Evolutionary conservation across 1,140 invertebrate species (phyloP).

Genomic region (Globodera ellingtonae): DNA sequence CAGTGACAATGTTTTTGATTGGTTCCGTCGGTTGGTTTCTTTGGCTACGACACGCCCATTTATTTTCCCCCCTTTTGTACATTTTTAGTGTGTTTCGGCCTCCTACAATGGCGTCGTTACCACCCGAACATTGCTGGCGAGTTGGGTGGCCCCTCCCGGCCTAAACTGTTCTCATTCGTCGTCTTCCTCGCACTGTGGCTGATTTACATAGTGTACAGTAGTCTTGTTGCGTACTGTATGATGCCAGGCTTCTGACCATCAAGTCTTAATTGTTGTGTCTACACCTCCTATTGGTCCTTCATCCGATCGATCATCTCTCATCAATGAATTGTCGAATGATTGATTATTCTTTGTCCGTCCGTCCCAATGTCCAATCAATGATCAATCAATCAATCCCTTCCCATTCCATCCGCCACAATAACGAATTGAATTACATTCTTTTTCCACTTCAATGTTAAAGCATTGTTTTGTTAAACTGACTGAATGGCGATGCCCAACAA

Average conservation of each 20-base stretch:
- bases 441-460: too few species aligned
- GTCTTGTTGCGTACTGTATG: constrained; percentile 45
- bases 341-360: too few species aligned
- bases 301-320: too few species aligned
- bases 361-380: too few species aligned
- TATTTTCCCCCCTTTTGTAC: background rate
- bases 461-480: too few species aligned
- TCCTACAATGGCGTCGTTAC: constrained; percentile 76
- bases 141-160: constrained; percentile 80
- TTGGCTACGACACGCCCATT: background rate
- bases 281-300: too few species aligned
- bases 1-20: constrained; percentile 70
- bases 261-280: too few species aligned
- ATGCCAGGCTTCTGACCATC: constrained; percentile 38
- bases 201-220: constrained; percentile 53
- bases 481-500: too few species aligned
- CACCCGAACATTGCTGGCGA: constrained; percentile 77
- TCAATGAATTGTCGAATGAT: too few species aligned
- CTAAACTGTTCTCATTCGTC: constrained; percentile 77
- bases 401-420: too few species aligned
- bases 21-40: constrained; percentile 64
- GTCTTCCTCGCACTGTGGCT: constrained; percentile 81
- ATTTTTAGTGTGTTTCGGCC: constrained; percentile 65
- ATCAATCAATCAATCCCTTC: too few species aligned
- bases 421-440: too few species aligned